Evolutionary conservation across 2,888 invertebrate species (phyloP).

Genomic region (Drosophila neotestacea): DNA sequence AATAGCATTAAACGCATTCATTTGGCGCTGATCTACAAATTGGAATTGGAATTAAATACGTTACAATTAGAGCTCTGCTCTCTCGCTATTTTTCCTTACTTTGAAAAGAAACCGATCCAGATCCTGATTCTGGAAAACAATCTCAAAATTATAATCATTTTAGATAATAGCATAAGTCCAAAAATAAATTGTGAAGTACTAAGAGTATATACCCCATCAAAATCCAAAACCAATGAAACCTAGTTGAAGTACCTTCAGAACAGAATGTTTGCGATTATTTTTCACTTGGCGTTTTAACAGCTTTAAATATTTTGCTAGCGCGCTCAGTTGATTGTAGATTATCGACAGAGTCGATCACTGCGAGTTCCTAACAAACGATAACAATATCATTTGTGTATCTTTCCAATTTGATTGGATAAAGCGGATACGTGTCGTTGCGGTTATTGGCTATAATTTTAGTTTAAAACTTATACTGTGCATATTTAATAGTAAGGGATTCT

Average conservation of each 20-base stretch:
- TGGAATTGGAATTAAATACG: conserved; percentile 24
- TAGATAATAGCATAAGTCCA: conserved; percentile 68
- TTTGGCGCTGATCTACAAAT: conserved; percentile 37
- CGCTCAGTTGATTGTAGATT: not conserved
- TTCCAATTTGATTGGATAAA: not conserved
- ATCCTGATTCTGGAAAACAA: conserved; percentile 36
- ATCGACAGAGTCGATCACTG: not conserved
- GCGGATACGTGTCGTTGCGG: conserved; percentile 1
- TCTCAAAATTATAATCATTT: conserved; percentile 77
- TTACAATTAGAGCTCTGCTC: conserved; percentile 12
- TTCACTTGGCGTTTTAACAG: not conserved
- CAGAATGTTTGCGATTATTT: conserved; percentile 18
- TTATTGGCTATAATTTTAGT: not conserved
- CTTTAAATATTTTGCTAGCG: conserved; percentile 22
- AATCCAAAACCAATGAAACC: conserved; percentile 46
- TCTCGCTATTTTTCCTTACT: conserved; percentile 18
- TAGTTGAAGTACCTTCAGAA: conserved; percentile 32
- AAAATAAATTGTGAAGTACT: conserved; percentile 78
- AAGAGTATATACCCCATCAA: conserved; percentile 55
- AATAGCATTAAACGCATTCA: conserved; percentile 43
- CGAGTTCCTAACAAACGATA: not conserved
- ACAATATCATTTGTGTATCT: not conserved
- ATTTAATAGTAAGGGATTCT: not conserved
- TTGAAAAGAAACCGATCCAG: conserved; percentile 26
- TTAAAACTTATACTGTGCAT: too few species aligned